Conservation (phyloP, 2,113 vertebrate genomes). For the Salvelinus alpinus region DNA sequence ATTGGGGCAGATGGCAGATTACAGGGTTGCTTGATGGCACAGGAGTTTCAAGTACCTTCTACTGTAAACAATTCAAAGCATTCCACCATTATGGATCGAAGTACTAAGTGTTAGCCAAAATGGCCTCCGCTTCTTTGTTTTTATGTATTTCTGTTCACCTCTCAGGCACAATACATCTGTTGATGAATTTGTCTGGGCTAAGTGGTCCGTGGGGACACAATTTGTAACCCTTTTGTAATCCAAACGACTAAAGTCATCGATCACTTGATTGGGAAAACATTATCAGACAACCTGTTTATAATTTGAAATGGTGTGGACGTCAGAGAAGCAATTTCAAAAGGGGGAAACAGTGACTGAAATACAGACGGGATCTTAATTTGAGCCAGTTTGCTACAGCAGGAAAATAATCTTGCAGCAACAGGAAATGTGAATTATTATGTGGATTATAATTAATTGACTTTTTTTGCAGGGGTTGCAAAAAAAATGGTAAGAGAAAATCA, state of each 20-base stretch:
- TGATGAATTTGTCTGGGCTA: background rate
- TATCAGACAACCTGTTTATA: background rate
- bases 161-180: background rate
- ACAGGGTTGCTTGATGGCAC: slow-evolving; percentile 38
- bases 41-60: slow-evolving; percentile 23
- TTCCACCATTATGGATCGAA: no score
- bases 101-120: background rate
- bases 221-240: background rate
- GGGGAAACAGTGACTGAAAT: no score
- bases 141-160: background rate
- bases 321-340: background rate
- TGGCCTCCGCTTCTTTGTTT: background rate
- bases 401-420: no score
- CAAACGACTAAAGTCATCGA: background rate
- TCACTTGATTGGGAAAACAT: background rate
- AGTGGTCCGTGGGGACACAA: background rate
- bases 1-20: slow-evolving; percentile 64
- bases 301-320: background rate
- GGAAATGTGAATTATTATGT: no score
- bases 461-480: no score
- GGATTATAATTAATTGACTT: no score
- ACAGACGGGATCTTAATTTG: no score
- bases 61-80: background rate
- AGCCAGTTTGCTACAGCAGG: no score
- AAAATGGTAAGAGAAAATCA: no score